phyloP scores from a whole-genome alignment of 2,888 invertebrate species.

The Callyntrura guangdongensis region DNA sequence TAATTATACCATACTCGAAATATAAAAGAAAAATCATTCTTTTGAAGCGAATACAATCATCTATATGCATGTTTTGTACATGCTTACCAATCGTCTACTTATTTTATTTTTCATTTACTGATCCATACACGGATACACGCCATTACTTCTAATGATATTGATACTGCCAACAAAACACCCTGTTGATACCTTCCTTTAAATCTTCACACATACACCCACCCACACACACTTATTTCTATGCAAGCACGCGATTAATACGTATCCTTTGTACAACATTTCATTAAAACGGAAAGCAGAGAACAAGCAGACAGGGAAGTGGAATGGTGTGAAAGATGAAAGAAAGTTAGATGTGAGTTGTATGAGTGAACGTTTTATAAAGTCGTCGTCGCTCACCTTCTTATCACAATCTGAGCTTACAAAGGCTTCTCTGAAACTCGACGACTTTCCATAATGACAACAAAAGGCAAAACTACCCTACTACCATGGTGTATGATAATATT shows the following conservation, averaged over 20 bases:
- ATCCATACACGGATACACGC: background rate
- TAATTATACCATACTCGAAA: too few relatives aligned
- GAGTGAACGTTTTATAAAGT: conserved; percentile 21
- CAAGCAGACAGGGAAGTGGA: background rate
- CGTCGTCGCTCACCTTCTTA: conserved; percentile 63
- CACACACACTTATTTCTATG: too few relatives aligned
- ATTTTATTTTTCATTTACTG: too few relatives aligned
- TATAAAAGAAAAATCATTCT: too few relatives aligned
- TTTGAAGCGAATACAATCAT: too few relatives aligned
- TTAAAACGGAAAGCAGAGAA: background rate
- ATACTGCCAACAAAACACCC: background rate
- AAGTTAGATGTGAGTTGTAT: background rate
- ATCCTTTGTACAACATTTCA: background rate
- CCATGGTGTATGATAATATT: conserved; percentile 30
- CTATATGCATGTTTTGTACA: too few relatives aligned
- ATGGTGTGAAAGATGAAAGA: conserved; percentile 2
- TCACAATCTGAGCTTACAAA: conserved; percentile 44
- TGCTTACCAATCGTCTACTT: too few relatives aligned
- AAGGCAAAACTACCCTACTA: conserved; percentile 38
- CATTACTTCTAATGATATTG: too few relatives aligned
- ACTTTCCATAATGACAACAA: conserved; percentile 61
- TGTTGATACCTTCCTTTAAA: too few relatives aligned
- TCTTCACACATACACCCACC: too few relatives aligned
- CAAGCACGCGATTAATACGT: too few relatives aligned
- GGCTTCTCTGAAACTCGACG: conserved; percentile 37